A percentile compares a stretch with the other conserved stretches of the same genome.
Evolutionary conservation across 2,113 vertebrate genomes (phyloP).

Genomic region (Centrocercus urophasianus): DNA sequence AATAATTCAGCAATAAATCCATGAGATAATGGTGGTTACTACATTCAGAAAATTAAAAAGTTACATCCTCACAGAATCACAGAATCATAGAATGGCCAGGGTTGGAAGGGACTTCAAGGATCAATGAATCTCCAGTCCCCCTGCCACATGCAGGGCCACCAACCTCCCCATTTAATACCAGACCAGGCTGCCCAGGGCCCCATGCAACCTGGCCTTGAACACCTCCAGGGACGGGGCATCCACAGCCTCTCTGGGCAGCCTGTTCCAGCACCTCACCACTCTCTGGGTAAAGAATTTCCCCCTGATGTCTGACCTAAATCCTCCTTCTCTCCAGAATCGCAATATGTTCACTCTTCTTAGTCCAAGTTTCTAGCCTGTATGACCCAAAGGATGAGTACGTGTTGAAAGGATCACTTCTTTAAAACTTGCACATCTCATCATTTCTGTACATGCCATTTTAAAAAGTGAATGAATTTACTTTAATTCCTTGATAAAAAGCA

Average conservation of each 20-base stretch:
- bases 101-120: no score
- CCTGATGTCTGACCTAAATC: no score
- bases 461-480: neutral
- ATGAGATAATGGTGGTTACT: neutral
- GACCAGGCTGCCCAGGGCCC: no score
- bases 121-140: no score
- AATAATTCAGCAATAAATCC: neutral
- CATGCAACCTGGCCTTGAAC: no score
- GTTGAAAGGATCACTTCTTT: neutral
- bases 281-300: no score
- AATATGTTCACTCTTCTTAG: neutral
- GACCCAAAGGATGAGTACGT: neutral
- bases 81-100: no score
- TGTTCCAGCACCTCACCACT: no score
- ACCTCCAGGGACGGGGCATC: no score
- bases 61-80: neutral
- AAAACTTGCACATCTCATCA: neutral
- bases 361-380: neutral
- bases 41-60: neutral
- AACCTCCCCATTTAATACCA: no score
- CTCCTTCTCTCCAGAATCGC: neutral
- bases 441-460: neutral
- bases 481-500: neutral
- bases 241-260: no score
- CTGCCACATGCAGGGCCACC: no score